Evolutionary conservation across 2,888 invertebrate species (phyloP), one percentile per base, ranked within the genome.

Genomic region (Drosophila greeni): DNA sequence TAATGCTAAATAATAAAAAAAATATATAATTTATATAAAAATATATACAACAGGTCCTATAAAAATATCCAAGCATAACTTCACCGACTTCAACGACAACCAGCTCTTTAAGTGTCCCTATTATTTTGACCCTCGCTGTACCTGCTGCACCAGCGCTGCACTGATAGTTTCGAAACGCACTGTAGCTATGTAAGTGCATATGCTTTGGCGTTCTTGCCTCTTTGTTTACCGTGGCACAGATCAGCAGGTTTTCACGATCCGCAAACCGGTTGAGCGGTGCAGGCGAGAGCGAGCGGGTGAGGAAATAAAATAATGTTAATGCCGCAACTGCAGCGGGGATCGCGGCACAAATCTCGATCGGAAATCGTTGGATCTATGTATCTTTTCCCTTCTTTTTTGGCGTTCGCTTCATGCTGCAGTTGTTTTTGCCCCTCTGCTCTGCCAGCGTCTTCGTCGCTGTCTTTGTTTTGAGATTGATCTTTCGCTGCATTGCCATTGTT

Each of bases 141-240:
- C 12, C 2, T 9, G 40, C 23, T 42, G 23, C 20, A 8, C 40
- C 9, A 1, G n/a, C 23, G 9, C 43, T 12, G 7, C 43, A 12
- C 40, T 20, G 26, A 31, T 29, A 11, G 53, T 40, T 51, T 34
- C 24, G 36, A 36, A 51, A 34, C 49, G 49, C 24, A 51, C 29
- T 53, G 29, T 52, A 11, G 45, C 18, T 31, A 14, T 14, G 14
- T 31, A 9, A 14, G 20, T 31, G 45, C 45, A 47, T 31, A 33
- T 31, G 14, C 31, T 20, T 14, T 31, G 5, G 43, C 33, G 51
- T 62, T 62, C 61, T 62, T 61, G 39, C 48, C 40, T 29, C 48
- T 62, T 62, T 62, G 49, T 64, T 64, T 64, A 62, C 64, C 51
- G 36, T 51, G 61, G 61, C 42, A 64, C 61, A 51, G 42, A 51